Percentiles rank a stretch among this genome's conserved stretches.
Evolutionary conservation across 2,888 invertebrate genomes (phyloP).

Genomic region (Tetheella fluctuosa): DNA sequence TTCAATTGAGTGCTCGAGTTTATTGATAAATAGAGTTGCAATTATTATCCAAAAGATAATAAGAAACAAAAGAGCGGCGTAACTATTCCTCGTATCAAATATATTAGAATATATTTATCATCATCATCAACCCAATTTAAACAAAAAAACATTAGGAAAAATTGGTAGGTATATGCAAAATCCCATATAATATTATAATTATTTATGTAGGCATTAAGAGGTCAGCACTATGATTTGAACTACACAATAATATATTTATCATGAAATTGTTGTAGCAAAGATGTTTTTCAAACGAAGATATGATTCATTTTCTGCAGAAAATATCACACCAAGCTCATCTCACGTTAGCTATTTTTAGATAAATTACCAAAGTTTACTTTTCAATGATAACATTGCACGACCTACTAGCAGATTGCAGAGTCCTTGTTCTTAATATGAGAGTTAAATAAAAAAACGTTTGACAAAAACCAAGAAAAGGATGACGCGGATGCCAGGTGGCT

Average conservation of each 20-base stretch:
- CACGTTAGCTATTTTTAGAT: constrained; percentile 17
- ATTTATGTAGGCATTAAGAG: too few species aligned
- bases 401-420: constrained; percentile 48
- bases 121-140: too few species aligned
- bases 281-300: background rate
- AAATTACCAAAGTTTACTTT: constrained; percentile 39
- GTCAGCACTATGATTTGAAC: too few species aligned
- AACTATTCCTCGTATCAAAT: background rate
- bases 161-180: too few species aligned
- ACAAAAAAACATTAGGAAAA: too few species aligned
- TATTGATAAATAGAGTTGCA: too few species aligned
- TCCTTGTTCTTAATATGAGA: constrained; percentile 64
- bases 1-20: too few species aligned
- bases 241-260: too few species aligned
- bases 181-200: too few species aligned
- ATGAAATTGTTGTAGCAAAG: too few species aligned
- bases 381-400: constrained; percentile 42
- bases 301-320: background rate
- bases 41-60: background rate
- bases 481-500: constrained; percentile 43
- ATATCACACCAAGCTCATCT: background rate
- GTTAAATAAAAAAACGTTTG: constrained; percentile 38
- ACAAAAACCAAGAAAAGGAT: constrained; percentile 42
- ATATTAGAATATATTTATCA: background rate
- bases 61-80: background rate